Evolutionary conservation across 1,140 invertebrate genomes (phyloP), one percentile per base, ranked within the genome.

Genomic region (Ephestia elutella): DNA sequence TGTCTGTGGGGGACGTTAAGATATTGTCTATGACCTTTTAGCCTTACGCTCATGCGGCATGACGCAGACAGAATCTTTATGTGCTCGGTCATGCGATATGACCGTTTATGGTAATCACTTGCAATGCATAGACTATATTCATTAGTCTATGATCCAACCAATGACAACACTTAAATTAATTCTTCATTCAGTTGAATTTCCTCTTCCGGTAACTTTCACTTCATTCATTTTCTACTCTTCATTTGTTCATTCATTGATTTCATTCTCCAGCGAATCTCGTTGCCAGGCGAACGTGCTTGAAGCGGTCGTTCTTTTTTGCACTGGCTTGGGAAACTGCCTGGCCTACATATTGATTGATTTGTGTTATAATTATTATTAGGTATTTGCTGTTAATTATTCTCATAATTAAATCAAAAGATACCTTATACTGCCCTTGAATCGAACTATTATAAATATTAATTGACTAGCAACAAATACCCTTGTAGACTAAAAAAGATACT

Each of bases 281-380:
- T 62, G 57, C 59, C 66, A 53, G 61, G 62, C 49, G 63, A 66
- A 62, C 63, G 76, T 70, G 67, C 38, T 66, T 49, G 68, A 65
- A 59, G 57, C 38, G 62, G 61, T 63, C 66, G 64, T 65, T 53
- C 60, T 63, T 53, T 60, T 66, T 73, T 65, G 64, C 67, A 56
- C 62, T 54, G 28, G 60, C 63, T 59, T 69, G 66, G 58, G 62
- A 70, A 57, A 65, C 49, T 67, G 61, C 21, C 59, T 57, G 67
- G 64, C 62, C 68, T 50, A 44, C 30, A 1, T 10, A 32, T 32
- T 32, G 7, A 56, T 57, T 44, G 30, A 59, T 56, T 60, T 56
- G 57, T 68, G 66, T 57, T 61, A 63, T 32, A 51, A 55, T n/a
- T 62, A n/a, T 44, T 62, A 3, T 44, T 44, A 17, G 38, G 38